Conservation (phyloP, 2,113 vertebrate genomes). For the Chloropsis cyanopogon region DNA sequence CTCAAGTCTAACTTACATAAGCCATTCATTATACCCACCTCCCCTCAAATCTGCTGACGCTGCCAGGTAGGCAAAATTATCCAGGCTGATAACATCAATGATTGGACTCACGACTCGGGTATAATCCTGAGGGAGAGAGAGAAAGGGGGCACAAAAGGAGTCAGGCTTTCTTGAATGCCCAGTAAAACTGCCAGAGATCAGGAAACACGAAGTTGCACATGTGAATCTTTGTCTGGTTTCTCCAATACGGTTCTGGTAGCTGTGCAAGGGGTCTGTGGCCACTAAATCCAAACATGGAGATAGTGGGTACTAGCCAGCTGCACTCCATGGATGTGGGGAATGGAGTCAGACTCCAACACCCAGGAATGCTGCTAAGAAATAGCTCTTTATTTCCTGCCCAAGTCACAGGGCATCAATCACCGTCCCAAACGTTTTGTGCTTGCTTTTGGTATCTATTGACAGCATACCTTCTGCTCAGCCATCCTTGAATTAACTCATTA, state of each 20-base stretch:
- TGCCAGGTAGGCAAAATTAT: constrained; percentile 97
- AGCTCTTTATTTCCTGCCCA: not conserved
- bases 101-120: constrained; percentile 96
- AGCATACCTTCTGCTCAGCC: not conserved
- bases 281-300: not conserved
- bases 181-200: not conserved
- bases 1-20: not conserved
- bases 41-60: constrained; percentile 96
- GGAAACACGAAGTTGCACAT: not conserved
- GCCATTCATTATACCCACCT: constrained; percentile 77
- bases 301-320: not conserved
- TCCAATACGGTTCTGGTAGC: not conserved
- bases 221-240: not conserved
- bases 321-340: not conserved
- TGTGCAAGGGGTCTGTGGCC: not conserved
- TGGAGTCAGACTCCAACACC: not conserved
- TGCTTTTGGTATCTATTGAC: not conserved
- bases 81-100: constrained; percentile 99
- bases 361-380: not conserved
- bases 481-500: not conserved
- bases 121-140: constrained; percentile 80
- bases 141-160: not conserved
- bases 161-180: not conserved
- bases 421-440: not conserved
- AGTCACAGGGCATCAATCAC: not conserved